Evolutionary conservation across 2,888 invertebrate species (phyloP).

Genomic region (Agriopis marginaria): DNA sequence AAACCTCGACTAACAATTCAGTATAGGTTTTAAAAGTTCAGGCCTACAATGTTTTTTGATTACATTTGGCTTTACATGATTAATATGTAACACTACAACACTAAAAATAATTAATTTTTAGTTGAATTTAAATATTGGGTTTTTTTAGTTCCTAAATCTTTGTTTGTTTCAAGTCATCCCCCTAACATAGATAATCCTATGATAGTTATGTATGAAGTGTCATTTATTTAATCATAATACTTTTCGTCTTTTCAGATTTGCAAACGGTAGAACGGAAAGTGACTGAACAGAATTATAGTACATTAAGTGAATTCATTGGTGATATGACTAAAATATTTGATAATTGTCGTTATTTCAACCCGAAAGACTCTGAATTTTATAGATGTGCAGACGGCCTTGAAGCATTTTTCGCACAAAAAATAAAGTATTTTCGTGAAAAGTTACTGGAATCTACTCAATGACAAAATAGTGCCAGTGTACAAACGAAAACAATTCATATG

Average conservation of each 20-base stretch:
- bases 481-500: constrained; percentile 32
- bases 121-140: no score
- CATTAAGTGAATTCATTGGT: constrained; percentile 97
- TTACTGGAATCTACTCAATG: constrained; percentile 88
- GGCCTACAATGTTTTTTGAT: background rate
- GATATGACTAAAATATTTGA: constrained; percentile 99
- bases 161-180: no score
- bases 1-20: no score
- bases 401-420: constrained; percentile 97
- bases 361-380: constrained; percentile 97
- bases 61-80: no score
- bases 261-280: constrained; percentile 96
- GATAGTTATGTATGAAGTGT: background rate
- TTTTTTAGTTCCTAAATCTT: no score
- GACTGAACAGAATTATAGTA: constrained; percentile 92
- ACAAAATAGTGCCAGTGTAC: constrained; percentile 72
- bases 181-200: no score
- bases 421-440: constrained; percentile 94
- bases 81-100: no score
- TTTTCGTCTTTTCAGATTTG: constrained; percentile 89
- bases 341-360: constrained; percentile 99
- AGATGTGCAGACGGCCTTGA: constrained; percentile 98
- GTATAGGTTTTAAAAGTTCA: no score
- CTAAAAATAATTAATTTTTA: no score
- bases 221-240: background rate